Evolutionary conservation across 2,113 vertebrate species (phyloP).

Genomic region (Australoheros scitulus): DNA sequence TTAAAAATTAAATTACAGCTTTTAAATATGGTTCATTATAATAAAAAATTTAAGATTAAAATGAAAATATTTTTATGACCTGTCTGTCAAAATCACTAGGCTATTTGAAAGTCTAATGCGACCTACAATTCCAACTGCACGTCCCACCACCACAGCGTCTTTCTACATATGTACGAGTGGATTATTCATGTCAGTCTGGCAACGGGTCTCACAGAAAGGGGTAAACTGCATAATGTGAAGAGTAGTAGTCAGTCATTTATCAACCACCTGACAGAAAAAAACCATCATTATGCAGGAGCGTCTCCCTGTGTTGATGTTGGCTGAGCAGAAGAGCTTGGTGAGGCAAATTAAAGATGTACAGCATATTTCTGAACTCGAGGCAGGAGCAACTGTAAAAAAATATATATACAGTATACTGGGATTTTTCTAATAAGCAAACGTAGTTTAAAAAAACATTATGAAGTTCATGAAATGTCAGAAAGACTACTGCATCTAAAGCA

Average conservation of each 20-base stretch:
- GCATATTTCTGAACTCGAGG: background rate
- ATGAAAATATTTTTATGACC: background rate
- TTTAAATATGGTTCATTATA: background rate
- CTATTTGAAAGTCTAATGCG: constrained; percentile 5
- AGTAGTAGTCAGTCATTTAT: constrained; percentile 25
- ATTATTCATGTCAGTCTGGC: constrained; percentile 11
- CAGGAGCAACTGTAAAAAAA: background rate
- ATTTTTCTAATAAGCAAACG: background rate
- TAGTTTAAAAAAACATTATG: background rate
- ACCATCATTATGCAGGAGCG: background rate
- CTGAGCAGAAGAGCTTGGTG: background rate
- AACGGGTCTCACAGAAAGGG: background rate
- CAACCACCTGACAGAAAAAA: constrained; percentile 27
- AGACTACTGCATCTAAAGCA: background rate
- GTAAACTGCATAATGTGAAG: constrained; percentile 27
- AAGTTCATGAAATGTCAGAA: constrained; percentile 6
- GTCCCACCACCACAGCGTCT: background rate
- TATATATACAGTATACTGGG: background rate
- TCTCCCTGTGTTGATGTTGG: background rate
- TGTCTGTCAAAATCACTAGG: background rate
- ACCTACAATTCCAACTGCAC: background rate
- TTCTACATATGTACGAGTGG: background rate
- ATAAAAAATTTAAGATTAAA: background rate
- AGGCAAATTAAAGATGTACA: background rate
- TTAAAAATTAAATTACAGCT: background rate